These are phyloP conservation scores for Vesta saturnalis DNA, from an alignment of 2,888 invertebrate species.

Conservation along the genomic window DNA sequence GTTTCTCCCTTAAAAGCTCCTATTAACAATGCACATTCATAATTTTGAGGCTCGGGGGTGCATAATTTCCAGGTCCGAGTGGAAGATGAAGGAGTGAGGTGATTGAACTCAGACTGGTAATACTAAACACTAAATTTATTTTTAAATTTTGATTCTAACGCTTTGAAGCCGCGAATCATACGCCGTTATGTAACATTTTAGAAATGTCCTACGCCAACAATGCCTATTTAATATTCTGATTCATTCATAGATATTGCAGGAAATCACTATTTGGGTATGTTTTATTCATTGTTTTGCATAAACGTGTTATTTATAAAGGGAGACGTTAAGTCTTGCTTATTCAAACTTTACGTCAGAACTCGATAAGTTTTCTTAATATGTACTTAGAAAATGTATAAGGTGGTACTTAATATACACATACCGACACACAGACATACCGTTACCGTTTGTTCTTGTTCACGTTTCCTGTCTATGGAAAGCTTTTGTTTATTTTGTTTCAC, in stretches of 20 bases:
- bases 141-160: not conserved
- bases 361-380: conserved; percentile 29
- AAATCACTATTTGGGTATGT: not conserved
- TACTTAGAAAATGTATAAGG: conserved; percentile 26
- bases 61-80: conserved; percentile 9
- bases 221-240: not conserved
- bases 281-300: conserved; percentile 7
- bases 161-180: not conserved
- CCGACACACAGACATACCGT: conserved; percentile 1
- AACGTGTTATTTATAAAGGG: conserved; percentile 3
- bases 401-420: conserved; percentile 16
- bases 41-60: conserved; percentile 13
- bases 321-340: not conserved
- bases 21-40: conserved; percentile 25
- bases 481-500: conserved; percentile 30
- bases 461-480: conserved; percentile 23
- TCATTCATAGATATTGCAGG: not conserved
- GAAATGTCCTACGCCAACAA: not conserved
- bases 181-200: not conserved
- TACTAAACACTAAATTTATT: too few relatives aligned
- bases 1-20: conserved; percentile 23
- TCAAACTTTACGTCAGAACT: conserved; percentile 10
- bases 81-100: not conserved
- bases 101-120: not conserved
- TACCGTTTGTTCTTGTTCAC: conserved; percentile 10